These are phyloP conservation scores for Eufriesea mexicana DNA, from an alignment of 1,140 invertebrate genomes.

Conservation along the genomic window DNA sequence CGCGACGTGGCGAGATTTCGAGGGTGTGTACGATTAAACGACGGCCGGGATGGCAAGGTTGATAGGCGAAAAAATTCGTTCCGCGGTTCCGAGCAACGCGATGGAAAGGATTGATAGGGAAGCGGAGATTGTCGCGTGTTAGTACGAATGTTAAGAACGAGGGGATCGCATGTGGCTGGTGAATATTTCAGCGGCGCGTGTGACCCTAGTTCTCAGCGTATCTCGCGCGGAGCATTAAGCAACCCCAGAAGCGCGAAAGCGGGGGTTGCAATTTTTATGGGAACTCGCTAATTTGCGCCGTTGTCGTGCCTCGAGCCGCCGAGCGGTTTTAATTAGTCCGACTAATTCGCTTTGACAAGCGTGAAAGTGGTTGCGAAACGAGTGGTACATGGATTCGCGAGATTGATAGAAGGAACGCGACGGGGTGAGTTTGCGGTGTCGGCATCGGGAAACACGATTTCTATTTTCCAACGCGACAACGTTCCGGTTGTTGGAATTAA, in stretches of 20 bases:
- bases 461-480: not conserved
- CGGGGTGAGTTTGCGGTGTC: not conserved
- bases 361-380: not conserved
- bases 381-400: not conserved
- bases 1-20: not conserved
- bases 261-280: not conserved
- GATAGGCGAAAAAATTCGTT: slow-evolving; percentile 2
- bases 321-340: not conserved
- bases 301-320: not conserved
- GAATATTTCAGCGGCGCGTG: slow-evolving; percentile 21
- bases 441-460: not conserved
- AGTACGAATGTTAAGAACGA: slow-evolving; percentile 16
- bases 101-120: not conserved
- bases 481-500: not conserved
- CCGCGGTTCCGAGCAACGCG: not conserved
- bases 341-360: not conserved
- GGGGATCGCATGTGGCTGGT: slow-evolving; percentile 17
- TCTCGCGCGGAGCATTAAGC: not conserved
- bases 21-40: not conserved
- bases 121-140: not conserved
- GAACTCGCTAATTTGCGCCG: not conserved
- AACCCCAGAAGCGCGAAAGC: not conserved
- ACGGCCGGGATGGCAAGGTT: too few species aligned
- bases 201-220: not conserved
- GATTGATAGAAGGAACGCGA: not conserved